Evolutionary conservation across 2,888 invertebrate species (phyloP).

Genomic region (Lysandra bellargus): DNA sequence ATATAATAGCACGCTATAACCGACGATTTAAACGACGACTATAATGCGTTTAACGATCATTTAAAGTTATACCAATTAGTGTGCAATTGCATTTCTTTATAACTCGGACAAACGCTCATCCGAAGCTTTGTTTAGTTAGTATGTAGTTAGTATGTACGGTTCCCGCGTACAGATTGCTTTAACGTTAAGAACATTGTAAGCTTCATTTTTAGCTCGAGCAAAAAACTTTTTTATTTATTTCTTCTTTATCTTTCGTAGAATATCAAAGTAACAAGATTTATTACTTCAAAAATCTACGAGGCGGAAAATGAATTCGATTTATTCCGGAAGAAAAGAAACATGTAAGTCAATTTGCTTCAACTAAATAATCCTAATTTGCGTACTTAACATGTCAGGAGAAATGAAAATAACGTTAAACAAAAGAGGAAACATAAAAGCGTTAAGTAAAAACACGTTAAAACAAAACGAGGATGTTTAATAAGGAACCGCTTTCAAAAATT

Average conservation of each 20-base stretch:
- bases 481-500: conserved; percentile 16
- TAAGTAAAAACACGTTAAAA: conserved; percentile 13
- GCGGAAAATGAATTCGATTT: not conserved
- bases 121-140: no score
- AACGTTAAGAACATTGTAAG: no score
- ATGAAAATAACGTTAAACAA: not conserved
- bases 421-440: not conserved
- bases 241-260: not conserved
- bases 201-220: not conserved
- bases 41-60: not conserved
- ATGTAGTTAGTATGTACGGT: no score
- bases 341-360: not conserved
- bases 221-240: not conserved
- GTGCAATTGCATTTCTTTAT: no score
- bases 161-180: no score
- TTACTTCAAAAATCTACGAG: not conserved
- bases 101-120: no score
- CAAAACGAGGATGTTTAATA: conserved; percentile 8
- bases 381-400: not conserved
- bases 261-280: not conserved
- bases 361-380: not conserved
- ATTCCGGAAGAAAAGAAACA: not conserved
- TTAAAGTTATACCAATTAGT: not conserved
- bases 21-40: not conserved
- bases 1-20: conserved; percentile 19